phyloP scores from a whole-genome alignment of 1,140 invertebrate genomes.

The Colletes gigas region DNA sequence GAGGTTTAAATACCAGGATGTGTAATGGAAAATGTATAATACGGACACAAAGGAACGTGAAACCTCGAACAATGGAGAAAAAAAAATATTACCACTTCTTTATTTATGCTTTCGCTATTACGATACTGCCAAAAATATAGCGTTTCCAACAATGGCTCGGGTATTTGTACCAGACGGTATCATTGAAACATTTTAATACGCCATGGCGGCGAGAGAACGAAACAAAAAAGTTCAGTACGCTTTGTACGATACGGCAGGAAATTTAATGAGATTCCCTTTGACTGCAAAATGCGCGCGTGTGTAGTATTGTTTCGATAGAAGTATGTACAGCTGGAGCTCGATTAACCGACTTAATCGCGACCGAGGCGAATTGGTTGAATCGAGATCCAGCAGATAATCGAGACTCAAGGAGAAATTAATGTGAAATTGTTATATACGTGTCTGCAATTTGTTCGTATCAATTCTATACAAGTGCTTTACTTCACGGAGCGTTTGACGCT shows the following conservation, averaged over 20 bases:
- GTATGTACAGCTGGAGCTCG: slow-evolving; percentile 1
- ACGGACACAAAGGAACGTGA: too few relatives aligned
- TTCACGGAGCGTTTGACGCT: background rate
- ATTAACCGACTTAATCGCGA: slow-evolving; percentile 20
- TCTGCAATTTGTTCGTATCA: too few relatives aligned
- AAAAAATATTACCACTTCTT: background rate
- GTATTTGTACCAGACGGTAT: background rate
- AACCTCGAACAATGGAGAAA: too few relatives aligned
- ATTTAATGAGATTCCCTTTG: slow-evolving; percentile 23
- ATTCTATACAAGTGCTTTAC: too few relatives aligned
- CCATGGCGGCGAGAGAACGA: background rate
- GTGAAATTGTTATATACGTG: background rate
- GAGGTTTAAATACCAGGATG: too few relatives aligned
- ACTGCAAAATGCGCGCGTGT: slow-evolving; percentile 7
- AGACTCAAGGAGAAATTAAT: background rate
- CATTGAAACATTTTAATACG: slow-evolving; percentile 14
- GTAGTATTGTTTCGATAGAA: slow-evolving; percentile 5
- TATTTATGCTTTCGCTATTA: background rate
- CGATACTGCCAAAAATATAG: background rate
- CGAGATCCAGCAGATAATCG: slow-evolving; percentile 12
- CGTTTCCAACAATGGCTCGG: background rate
- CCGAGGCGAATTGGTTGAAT: slow-evolving; percentile 14
- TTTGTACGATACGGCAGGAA: slow-evolving; percentile 3
- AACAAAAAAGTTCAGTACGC: background rate
- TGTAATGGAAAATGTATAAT: too few relatives aligned